Conservation (phyloP, 1,140 invertebrate species). For the Xylocopa sonorina region DNA sequence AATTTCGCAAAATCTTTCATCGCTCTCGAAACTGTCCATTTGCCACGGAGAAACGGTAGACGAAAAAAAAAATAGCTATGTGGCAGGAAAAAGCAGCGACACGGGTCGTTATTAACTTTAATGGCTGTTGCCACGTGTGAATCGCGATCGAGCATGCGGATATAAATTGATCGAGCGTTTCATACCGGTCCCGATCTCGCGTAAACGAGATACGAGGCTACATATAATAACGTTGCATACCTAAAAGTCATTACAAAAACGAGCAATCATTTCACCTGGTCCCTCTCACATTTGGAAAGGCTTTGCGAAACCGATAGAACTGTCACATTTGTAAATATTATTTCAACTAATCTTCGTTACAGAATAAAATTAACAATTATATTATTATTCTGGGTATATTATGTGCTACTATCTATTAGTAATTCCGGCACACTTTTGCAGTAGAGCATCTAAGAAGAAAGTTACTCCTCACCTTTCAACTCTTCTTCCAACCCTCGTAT, state of each 20-base stretch:
- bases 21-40: neutral
- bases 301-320: no score
- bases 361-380: no score
- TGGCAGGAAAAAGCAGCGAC: neutral
- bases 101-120: constrained; percentile 29
- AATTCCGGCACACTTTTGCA: no score
- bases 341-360: no score
- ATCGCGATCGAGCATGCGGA: constrained; percentile 34
- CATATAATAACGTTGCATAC: constrained; percentile 42
- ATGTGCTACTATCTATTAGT: no score
- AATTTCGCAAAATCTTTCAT: neutral
- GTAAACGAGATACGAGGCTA: constrained; percentile 25
- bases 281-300: neutral
- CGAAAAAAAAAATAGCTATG: neutral
- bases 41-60: neutral
- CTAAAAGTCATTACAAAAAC: constrained; percentile 25
- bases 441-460: neutral
- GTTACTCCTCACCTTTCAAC: no score
- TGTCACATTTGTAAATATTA: no score
- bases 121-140: constrained; percentile 34
- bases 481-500: no score
- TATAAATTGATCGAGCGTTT: constrained; percentile 30
- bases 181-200: constrained; percentile 15
- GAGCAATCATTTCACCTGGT: neutral
- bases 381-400: no score